phyloP scores from a whole-genome alignment of 2,797 vertebrate species.

The Ibycter americanus region DNA sequence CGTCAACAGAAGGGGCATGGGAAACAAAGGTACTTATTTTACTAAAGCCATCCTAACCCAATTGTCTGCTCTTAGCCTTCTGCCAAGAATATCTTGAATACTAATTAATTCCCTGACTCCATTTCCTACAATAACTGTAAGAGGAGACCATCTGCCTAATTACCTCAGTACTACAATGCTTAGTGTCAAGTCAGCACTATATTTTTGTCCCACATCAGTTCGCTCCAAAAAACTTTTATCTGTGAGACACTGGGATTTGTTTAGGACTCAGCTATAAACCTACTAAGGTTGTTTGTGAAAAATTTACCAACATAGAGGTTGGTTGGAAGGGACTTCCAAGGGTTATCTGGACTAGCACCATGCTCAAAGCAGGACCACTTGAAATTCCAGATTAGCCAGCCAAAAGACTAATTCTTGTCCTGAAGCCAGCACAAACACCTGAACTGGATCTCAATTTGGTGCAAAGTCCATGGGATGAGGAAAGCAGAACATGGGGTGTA shows the following conservation, averaged over 20 bases:
- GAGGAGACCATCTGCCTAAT: background rate
- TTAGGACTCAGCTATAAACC: background rate
- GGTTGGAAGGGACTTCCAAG: background rate
- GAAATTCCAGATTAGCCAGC: background rate
- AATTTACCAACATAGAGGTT: background rate
- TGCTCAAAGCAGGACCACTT: background rate
- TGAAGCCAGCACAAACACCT: background rate
- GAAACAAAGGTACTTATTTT: background rate
- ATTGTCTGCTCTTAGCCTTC: background rate
- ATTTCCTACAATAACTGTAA: background rate
- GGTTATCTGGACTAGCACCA: background rate
- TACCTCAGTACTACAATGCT: background rate
- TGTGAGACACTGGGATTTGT: background rate
- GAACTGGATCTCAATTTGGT: background rate
- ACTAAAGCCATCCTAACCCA: background rate
- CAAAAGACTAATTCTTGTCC: background rate
- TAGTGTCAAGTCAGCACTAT: background rate
- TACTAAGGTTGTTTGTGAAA: background rate
- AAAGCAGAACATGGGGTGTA: background rate
- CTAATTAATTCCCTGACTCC: background rate
- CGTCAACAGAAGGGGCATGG: background rate
- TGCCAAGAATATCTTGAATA: background rate
- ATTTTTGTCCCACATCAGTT: background rate
- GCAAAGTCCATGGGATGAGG: background rate
- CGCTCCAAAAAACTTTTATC: background rate